These are phyloP conservation scores for Coilia nasus DNA, from an alignment of 2,797 vertebrate genomes.

Conservation along the genomic window DNA sequence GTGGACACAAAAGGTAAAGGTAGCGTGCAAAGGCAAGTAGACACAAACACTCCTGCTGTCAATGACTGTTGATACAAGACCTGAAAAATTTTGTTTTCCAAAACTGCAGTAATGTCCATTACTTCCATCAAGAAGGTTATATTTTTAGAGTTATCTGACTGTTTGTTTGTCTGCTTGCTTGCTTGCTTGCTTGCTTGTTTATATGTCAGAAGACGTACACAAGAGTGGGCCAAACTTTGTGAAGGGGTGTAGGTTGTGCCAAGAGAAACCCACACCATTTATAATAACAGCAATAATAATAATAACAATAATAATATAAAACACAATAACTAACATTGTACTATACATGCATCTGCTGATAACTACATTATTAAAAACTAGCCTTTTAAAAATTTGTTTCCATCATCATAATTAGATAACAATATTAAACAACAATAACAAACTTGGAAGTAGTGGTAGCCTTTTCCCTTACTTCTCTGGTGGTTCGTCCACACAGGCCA, in stretches of 20 bases:
- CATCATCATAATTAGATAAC: neutral
- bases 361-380: no score
- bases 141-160: neutral
- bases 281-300: neutral
- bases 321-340: neutral
- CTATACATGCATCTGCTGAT: neutral
- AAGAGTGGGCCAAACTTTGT: no score
- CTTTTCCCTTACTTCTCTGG: constrained; percentile 70
- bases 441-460: no score
- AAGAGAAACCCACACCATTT: no score
- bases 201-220: no score
- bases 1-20: neutral
- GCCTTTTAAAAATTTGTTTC: neutral
- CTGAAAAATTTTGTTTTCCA: neutral
- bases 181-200: no score
- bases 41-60: neutral
- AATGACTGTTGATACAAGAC: neutral
- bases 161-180: no score
- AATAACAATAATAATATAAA: neutral
- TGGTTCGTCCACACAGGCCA: constrained; percentile 69
- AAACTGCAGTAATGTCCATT: neutral
- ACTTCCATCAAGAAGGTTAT: neutral
- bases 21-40: neutral
- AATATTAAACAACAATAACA: neutral
- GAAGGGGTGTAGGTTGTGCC: no score